A percentile compares a stretch with the other conserved stretches of the same genome.
Evolutionary conservation across 2,888 invertebrate genomes (phyloP).

Genomic region (Scaptomyza parva): DNA sequence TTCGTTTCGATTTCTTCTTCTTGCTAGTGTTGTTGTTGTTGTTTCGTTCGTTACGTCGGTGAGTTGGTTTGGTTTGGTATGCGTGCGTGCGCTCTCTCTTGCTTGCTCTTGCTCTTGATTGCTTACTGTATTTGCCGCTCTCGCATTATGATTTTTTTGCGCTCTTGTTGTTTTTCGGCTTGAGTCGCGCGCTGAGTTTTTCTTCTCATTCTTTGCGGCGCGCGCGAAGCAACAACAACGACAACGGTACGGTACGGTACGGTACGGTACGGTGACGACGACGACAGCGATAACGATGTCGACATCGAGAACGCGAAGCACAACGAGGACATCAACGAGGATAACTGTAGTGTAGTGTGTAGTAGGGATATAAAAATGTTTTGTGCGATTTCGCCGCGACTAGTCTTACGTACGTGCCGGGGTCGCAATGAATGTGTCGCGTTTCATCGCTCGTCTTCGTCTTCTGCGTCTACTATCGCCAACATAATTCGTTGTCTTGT

Average conservation of each 20-base stretch:
- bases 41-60: slow-evolving; percentile 26
- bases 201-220: slow-evolving; percentile 78
- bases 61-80: slow-evolving; percentile 17
- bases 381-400: slow-evolving; percentile 82
- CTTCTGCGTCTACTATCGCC: slow-evolving; percentile 12
- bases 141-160: slow-evolving; percentile 53
- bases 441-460: slow-evolving; percentile 1
- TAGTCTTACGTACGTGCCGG: slow-evolving; percentile 84
- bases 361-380: slow-evolving; percentile 82
- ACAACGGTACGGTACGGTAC: slow-evolving; percentile 34
- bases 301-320: slow-evolving; percentile 53
- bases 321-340: slow-evolving; percentile 67
- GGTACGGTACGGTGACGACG: slow-evolving; percentile 35
- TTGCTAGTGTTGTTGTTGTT: slow-evolving; percentile 22
- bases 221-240: slow-evolving; percentile 70
- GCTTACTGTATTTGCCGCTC: slow-evolving; percentile 22
- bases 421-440: slow-evolving; percentile 80
- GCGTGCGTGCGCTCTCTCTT: slow-evolving; percentile 45
- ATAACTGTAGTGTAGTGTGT: slow-evolving; percentile 44
- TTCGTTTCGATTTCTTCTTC: slow-evolving; percentile 43
- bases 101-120: slow-evolving; percentile 34
- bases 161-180: slow-evolving; percentile 68
- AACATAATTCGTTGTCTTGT: slow-evolving; percentile 25
- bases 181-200: slow-evolving; percentile 72
- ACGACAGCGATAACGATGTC: slow-evolving; percentile 54